Evolutionary conservation across 2,888 invertebrate genomes (phyloP), one percentile per base, ranked within the genome.

Genomic region (Drosophila gaucha): DNA sequence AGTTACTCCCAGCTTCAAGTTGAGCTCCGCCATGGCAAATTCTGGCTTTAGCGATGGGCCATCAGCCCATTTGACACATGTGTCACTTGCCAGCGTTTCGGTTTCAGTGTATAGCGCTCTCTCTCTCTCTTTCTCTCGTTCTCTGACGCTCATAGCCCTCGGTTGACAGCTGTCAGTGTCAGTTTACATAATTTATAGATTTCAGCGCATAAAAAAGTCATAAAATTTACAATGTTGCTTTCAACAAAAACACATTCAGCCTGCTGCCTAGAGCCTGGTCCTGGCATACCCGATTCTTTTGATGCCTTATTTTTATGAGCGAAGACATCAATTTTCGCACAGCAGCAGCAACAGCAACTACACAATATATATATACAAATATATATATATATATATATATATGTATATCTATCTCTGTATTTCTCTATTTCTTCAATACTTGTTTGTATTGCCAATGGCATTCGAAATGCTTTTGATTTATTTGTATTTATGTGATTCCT

Each of bases 171-270:
- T 84, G 84, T 84, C 87, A 84, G 84, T 84, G 84, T 84, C 84
- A 84, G 84, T 84, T 84, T 84, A 88, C 84, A 86, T 84, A 84
- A 84, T 84, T 84, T 84, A 84, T 84, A 84, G 87, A 84, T 84
- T 84, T 84, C 85, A 84, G 75, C 80, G 87, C 89, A 84, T 84
- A 84, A 84, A 84, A 84, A 86, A 84, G 88, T 84, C 84, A 80
- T 84, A 84, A 84, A 84, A 84, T 84, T 80, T 88, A 88, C 84
- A 84, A 84, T 84, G 84, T 84, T 84, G 85, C 84, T 78, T 86
- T 87, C 85, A 69, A 87, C 85, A 44, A 84, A 77, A 84, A 77
- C 66, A 86, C 74, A 84, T 77, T 64, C 65, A 71, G 66, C 50
- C 77, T 39, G 38, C 55, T 44, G 36, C 38, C 36, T 50, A 44